Evolutionary conservation across 2,797 vertebrate genomes (phyloP), one percentile per base, ranked within the genome.

Genomic region (Hypotaenidia okinawae): DNA sequence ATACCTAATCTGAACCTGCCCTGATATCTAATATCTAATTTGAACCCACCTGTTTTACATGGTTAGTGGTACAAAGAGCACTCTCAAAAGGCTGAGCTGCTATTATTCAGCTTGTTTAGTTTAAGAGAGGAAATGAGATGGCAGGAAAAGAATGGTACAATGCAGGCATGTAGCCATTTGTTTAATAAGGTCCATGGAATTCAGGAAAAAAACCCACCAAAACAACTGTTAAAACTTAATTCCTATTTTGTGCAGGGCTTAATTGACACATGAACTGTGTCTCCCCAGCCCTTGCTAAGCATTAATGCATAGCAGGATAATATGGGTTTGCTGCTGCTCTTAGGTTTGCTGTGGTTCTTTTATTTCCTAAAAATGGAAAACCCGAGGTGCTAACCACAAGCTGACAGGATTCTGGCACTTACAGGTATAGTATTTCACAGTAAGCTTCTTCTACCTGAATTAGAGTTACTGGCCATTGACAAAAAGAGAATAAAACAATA

Each of bases 341-440:
- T 77, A 17, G 14, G 32, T 86, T 84, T 95, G 90, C 69, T 73
- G 5, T 23, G 33, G 69, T 49, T 94, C 83, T 83, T 91, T 95
- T 89, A 64, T 78, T 77, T 27, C 49, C 35, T 77, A 62, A 41
- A 84, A 94, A 80, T 28, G 73, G 76, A 66, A 83, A 78, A 52
- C 75, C 87, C 68, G 78, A 72, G 32, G 54, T 87, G 64, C 66
- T 91, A 87, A 72, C 72, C 32, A 17, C 5, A 63, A 67, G 69
- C 45, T 87, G 91, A 57, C 55, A 83, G 66, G 51, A 92, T 51
- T 19, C 58, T 91, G 73, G 62, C 79, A 75, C 64, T 70, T 58
- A 24, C 62, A 91, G 76, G 54, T 49, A 45, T 7, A 72, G 54
- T 23, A 62, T 51, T 62, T 91, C 75, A 91, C 84, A 73, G 73